Base-by-base conservation (phyloP, 2,888 invertebrate species). In the Keiferia lycopersicella region DNA sequence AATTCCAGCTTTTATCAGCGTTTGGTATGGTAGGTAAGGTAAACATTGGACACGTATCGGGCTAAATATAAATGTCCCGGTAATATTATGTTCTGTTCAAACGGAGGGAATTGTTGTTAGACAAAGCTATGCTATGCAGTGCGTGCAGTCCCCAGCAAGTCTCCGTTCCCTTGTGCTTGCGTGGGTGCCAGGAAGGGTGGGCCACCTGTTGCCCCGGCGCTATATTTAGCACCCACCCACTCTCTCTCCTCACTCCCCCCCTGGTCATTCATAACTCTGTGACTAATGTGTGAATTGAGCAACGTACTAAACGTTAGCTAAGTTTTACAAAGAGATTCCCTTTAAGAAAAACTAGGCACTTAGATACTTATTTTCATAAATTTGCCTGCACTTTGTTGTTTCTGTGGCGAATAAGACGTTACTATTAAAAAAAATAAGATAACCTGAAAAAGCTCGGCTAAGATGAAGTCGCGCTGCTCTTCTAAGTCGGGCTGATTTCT, bases 131-230 rank as follows among this genome's bases (percentile, higher is more conserved):
- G 14, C n/a, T 53, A 56, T 57, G 34, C 57, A 16, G 57, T 57
- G 6, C 11, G 11, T 12, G 56, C 0, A n/a, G 6, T n/a, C 16
- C n/a, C 38, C 18, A 12, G 16, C 63, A 56, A 65, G 59, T 59
- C 41, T 60, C 60, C 61, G 59, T 59, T 34, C 62, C 60, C 61
- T 45, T 41, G 41, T 61, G 61, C 62, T 50, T 56, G 71, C 72
- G 73, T 74, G 72, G 74, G 75, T 80, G 81, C 78, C 79, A 4
- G 76, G 77, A 76, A 77, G 81, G 82, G 79, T 80, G 78, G 78
- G 80, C 87, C 90, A 91, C 90, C 90, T 91, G 90, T 90, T 91
- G 76, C 78, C 76, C 75, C 72, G 73, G 68, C 68, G 78, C 88
- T 90, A 90, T 88, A 83, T 90, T 82, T 91, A 90, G 87, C 77